Evolutionary conservation across 1,140 invertebrate species (phyloP), one percentile per base, ranked within the genome.

Genomic region (Dufourea novaeangliae): DNA sequence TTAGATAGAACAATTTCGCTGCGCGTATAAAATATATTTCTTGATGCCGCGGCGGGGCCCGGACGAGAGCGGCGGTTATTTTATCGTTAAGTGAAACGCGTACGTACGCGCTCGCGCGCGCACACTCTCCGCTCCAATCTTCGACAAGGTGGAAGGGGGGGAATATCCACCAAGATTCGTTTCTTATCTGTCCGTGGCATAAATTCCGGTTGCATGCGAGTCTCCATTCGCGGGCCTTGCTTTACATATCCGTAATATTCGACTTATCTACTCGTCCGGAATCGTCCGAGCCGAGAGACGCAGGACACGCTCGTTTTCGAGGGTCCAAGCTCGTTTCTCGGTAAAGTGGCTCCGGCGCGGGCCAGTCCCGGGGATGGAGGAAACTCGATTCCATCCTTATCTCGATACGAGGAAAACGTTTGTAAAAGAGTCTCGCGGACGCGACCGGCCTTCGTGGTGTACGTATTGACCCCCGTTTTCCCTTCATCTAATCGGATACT

Each of bases 401-500:
- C 83, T 86, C 46, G 83, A 85, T 81, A 62, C 69, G 72, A 69
- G 63, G 70, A 67, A 71, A 81, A 54, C 50, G 69, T 66, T 82
- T 61, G 70, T 44, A 67, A 56, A 6, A 63, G 64, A 78, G 39
- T 37, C 46, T 66, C 78, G 76, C 72, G 73, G 39, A 41, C 72
- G 32, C 57, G 59, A 67, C 62, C 25, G 29, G 41, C 29, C 22
- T 14, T 32, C 37, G 44, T 68, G n/a, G n/a, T n/a, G 59, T 68
- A 37, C 69, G 69, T 50, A 66, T 73, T 73, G 71, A 72, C 77
- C 82, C 74, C 62, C 46, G 27, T 41, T 56, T 39, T 32, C 62
- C 54, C 41, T 68, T 39, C 64, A n/a, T 84, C 82, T 85, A 85
- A 85, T 85, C 83, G 83, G 79, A 84, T 78, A 84, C 83, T 85